These are phyloP conservation scores for Coendou prehensilis DNA, from an alignment of 2,797 vertebrate species.

Conservation along the genomic window DNA sequence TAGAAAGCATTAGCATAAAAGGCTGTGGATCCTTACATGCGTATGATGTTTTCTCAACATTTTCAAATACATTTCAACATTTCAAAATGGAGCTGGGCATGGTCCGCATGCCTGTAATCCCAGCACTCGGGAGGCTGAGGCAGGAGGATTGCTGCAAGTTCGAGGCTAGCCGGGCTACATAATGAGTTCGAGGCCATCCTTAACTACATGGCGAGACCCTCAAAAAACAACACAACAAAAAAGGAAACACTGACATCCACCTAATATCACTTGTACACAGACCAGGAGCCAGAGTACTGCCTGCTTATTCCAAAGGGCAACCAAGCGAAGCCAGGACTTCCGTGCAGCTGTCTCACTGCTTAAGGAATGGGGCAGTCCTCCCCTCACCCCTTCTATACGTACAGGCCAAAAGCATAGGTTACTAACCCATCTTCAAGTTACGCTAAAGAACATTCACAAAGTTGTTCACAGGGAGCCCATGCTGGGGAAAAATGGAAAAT, in stretches of 20 bases:
- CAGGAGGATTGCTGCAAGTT: too few relatives aligned
- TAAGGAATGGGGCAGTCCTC: background rate
- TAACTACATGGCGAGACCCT: too few relatives aligned
- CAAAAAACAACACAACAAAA: background rate
- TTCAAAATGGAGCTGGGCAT: background rate
- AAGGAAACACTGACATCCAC: background rate
- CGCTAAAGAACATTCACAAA: background rate
- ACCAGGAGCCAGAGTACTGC: background rate
- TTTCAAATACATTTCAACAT: background rate
- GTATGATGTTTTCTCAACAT: background rate
- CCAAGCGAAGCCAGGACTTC: background rate
- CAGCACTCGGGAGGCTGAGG: too few relatives aligned
- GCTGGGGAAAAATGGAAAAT: background rate
- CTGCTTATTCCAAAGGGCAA: background rate
- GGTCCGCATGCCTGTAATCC: too few relatives aligned
- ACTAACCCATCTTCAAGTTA: background rate
- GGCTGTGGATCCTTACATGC: background rate
- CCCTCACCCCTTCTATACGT: background rate
- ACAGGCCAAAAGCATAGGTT: background rate
- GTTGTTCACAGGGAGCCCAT: background rate
- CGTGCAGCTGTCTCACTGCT: background rate
- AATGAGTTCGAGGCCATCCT: too few relatives aligned
- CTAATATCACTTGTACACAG: background rate
- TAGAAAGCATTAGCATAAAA: background rate
- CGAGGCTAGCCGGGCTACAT: too few relatives aligned